Evolutionary conservation across 2,113 vertebrate genomes (phyloP), one percentile per base, ranked within the genome.

Genomic region (Tympanuchus pallidicinctus): DNA sequence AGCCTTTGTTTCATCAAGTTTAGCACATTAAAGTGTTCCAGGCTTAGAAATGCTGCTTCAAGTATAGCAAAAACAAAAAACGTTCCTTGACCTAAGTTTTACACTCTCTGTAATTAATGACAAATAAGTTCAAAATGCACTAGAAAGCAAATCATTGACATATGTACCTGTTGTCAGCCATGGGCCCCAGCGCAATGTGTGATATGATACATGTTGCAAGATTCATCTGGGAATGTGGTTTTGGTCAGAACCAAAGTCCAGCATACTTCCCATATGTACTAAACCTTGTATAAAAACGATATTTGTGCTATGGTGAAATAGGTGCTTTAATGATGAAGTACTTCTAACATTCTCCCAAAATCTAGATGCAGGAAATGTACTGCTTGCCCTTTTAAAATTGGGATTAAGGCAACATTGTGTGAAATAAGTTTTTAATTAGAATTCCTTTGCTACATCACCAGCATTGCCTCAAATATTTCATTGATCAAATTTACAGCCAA

Each of bases 261-360:
- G 27, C 21, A 66, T 4, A 13, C 28, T 50, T 27, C 7, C 19
- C 38, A 8, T 30, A 6, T 40, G n/a, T 73, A 8, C 16, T 30
- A 4, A 15, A 19, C 10, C 21, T 78, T 0, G 0, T 36, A 25
- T 22, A 59, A 72, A 69, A 14, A 9, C 54, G 54, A 17, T 21
- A 13, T 70, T 56, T 45, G 3, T n/a, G 66, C n/a, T 18, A 10
- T 45, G 24, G 24, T 16, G 7, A 40, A 40, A 36, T 2, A 28
- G 36, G 27, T 82, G 20, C 10, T 57, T 82, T 57, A 79, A 52
- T 19, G 69, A 25, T 72, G 61, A 71, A 59, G 40, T 14, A 74
- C 22, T 11, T 65, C 38, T 30, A 52, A 15, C 36, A 48, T 6
- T 0, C 0, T 24, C 38, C n/a, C 66, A 89, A 27, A 88, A 72